A percentile compares a stretch with the other conserved stretches of the same genome.
Conservation (phyloP, 2,113 vertebrate genomes). For the Piprites chloris region DNA sequence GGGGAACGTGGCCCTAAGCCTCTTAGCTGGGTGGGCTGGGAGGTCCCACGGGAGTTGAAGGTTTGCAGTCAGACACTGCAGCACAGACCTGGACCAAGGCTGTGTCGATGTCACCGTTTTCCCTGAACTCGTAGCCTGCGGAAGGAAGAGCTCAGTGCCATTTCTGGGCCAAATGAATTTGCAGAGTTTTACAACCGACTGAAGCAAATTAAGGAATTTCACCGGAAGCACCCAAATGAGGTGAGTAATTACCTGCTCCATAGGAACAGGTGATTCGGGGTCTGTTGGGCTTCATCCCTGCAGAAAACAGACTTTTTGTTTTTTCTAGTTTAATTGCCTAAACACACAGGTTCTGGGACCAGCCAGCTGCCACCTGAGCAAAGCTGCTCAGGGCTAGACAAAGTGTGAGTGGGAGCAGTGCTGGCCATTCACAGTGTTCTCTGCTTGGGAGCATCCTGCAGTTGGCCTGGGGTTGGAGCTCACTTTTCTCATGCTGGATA, state of each 20-base stretch:
- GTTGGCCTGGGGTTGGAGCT: neutral
- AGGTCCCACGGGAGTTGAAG: fast-evolving
- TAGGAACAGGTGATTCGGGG: neutral
- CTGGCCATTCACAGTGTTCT: neutral
- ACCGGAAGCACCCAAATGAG: constrained; percentile 96
- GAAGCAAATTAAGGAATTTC: constrained; percentile 97
- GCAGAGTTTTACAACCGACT: constrained; percentile 97
- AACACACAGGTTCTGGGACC: neutral
- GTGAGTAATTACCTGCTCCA: constrained; percentile 14
- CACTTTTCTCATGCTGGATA: neutral
- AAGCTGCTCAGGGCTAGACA: neutral
- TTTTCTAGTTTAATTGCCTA: neutral
- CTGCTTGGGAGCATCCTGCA: neutral
- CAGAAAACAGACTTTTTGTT: neutral
- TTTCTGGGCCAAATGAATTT: constrained; percentile 97
- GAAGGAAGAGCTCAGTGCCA: constrained; percentile 92
- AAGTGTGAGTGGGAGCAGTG: neutral
- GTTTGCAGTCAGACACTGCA: neutral
- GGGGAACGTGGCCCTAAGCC: fast-evolving
- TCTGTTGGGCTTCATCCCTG: neutral
- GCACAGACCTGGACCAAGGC: neutral
- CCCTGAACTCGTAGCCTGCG: constrained; percentile 74
- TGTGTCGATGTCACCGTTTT: fast-evolving
- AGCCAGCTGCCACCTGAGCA: neutral
- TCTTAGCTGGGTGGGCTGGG: fast-evolving